phyloP scores from a whole-genome alignment of 2,888 invertebrate genomes.

The Lacanobia oleracea region DNA sequence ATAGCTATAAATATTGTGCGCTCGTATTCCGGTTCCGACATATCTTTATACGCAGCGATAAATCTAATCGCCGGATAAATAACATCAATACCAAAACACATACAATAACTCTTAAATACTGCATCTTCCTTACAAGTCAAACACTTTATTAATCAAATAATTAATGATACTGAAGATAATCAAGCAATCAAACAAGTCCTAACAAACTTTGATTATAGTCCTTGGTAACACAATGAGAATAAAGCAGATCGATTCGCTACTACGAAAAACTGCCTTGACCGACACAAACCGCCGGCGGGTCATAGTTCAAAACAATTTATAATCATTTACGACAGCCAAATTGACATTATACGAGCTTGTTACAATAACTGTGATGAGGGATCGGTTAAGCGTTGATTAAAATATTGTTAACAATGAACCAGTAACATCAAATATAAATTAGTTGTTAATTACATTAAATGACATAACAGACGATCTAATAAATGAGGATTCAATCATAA shows the following conservation, averaged over 20 bases:
- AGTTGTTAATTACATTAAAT: conserved; percentile 40
- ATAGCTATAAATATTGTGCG: conserved; percentile 56
- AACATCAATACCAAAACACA: conserved; percentile 42
- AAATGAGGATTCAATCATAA: conserved; percentile 27
- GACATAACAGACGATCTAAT: conserved; percentile 2
- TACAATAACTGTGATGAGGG: conserved; percentile 53
- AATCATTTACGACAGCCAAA: conserved; percentile 76
- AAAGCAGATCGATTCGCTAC: conserved; percentile 71
- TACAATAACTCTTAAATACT: conserved; percentile 32
- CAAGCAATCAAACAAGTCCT: conserved; percentile 34
- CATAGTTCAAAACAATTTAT: conserved; percentile 83
- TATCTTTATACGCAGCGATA: conserved; percentile 44
- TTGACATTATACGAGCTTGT: conserved; percentile 66
- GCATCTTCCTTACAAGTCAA: conserved; percentile 16
- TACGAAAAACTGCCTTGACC: conserved; percentile 78
- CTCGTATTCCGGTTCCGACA: conserved; percentile 38
- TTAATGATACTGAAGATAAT: conserved; percentile 38
- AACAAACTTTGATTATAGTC: conserved; percentile 56
- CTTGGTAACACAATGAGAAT: conserved; percentile 67
- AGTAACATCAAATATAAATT: conserved; percentile 36
- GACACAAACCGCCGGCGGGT: conserved; percentile 69
- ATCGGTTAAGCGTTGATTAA: conserved; percentile 33
- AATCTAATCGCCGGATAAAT: conserved; percentile 40
- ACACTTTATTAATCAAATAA: conserved; percentile 11
- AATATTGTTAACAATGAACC: conserved; percentile 48